These are phyloP conservation scores for Lasioglossum figueresi DNA, from an alignment of 2,888 invertebrate genomes.

Conservation along the genomic window DNA sequence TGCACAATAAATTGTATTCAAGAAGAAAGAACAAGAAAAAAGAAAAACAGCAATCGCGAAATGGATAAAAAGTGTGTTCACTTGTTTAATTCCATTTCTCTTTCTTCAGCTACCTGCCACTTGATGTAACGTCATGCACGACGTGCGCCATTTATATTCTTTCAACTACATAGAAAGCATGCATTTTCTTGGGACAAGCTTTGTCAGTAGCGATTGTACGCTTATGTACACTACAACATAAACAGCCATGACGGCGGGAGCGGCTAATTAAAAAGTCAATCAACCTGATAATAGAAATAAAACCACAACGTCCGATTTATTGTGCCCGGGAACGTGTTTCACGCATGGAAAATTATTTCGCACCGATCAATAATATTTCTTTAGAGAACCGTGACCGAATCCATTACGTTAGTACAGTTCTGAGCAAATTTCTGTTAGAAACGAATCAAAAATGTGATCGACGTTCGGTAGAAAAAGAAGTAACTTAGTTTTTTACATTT, in stretches of 20 bases:
- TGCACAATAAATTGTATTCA: not conserved
- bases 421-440: not conserved
- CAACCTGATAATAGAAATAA: slow-evolving; percentile 66
- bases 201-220: slow-evolving; percentile 12
- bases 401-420: not conserved
- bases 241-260: slow-evolving; percentile 18
- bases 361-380: slow-evolving; percentile 2
- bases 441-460: not conserved
- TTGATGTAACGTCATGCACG: slow-evolving; percentile 11
- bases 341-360: slow-evolving; percentile 16
- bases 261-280: slow-evolving; percentile 72
- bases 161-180: not conserved
- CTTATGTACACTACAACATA: slow-evolving; percentile 7
- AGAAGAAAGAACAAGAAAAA: not conserved
- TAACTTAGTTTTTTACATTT: not conserved
- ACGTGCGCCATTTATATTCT: not conserved
- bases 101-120: not conserved
- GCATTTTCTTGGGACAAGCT: slow-evolving; percentile 14
- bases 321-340: not conserved
- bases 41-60: not conserved
- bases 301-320: slow-evolving; percentile 39
- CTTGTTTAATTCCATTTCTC: not conserved
- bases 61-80: not conserved
- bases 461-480: not conserved
- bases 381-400: not conserved